Base-by-base conservation (phyloP, 2,888 invertebrate genomes). In the Lydus trimaculatus region DNA sequence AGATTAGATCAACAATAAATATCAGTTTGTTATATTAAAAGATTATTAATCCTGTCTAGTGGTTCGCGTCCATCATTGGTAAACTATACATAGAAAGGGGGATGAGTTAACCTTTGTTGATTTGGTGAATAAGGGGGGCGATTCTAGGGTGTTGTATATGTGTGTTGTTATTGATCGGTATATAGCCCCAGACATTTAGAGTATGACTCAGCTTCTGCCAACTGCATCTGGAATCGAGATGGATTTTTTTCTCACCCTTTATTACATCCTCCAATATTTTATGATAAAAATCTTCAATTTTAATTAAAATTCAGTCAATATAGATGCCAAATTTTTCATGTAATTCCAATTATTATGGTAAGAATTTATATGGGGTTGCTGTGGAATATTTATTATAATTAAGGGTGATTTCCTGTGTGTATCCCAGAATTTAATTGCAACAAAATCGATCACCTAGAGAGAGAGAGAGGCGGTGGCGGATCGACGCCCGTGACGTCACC, bases 401-500 rank as follows among this genome's bases (percentile, higher is more conserved):
- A 39, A 31, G 31, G 59, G 17, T 28, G 59, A 59, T 23, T 59
- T 33, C n/a, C 31, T 33, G 28, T 58, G 28, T 58, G n/a, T 31
- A 58, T 13, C 25, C 15, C 23, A 8, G 17, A 71, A 71, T 75
- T 70, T 77, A 73, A 78, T 77, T 78, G 76, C 75, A 76, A 20
- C 74, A 81, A 81, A 81, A 82, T 82, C 83, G 82, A 83, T 81
- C 75, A 67, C 62, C 75, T 70, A 76, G n/a, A n/a, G n/a, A n/a
- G n/a, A n/a, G n/a, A n/a, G n/a, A n/a, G n/a, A n/a, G 79, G 75
- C 77, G 77, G 78, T 74, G 73, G 75, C 78, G 73, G 72, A 77
- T 78, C 80, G 82, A 82, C 81, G 81, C 81, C 76, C 79, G 77
- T 84, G 84, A 85, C 84, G 84, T 85, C 84, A 85, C 78, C 84